These are phyloP conservation scores for Greenwoodochromis staneri DNA, from an alignment of 2,113 vertebrate genomes.

Conservation along the genomic window DNA sequence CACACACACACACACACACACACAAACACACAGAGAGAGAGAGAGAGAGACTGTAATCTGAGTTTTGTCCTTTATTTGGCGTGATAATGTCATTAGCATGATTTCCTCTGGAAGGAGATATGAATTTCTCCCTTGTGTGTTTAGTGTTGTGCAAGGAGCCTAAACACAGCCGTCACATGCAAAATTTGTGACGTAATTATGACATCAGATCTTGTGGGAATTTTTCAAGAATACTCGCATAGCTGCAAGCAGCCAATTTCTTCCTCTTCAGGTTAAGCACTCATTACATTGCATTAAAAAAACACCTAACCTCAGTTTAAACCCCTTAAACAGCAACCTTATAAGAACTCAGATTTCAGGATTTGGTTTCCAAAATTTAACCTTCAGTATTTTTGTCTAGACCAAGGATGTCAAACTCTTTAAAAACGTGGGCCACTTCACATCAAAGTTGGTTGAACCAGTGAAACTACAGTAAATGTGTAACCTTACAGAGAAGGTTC, in stretches of 20 bases:
- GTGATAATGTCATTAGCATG: conserved; percentile 25
- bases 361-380: not conserved
- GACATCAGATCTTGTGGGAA: not conserved
- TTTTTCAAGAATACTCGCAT: not conserved
- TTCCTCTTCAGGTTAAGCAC: not conserved
- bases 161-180: not conserved
- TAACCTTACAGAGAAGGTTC: not conserved
- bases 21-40: not conserved
- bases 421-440: not conserved
- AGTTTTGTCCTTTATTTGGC: conserved; percentile 36
- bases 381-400: not conserved
- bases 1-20: not conserved
- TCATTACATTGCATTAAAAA: not conserved
- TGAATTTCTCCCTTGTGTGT: not conserved
- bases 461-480: not conserved
- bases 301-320: not conserved
- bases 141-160: not conserved
- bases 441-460: not conserved
- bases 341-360: not conserved
- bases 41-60: not conserved
- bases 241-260: not conserved
- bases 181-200: not conserved
- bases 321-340: not conserved
- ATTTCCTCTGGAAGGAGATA: conserved; percentile 20
- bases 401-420: not conserved